Evolutionary conservation across 1,140 invertebrate genomes (phyloP), one percentile per base, ranked within the genome.

Genomic region (Pomacea maculata): DNA sequence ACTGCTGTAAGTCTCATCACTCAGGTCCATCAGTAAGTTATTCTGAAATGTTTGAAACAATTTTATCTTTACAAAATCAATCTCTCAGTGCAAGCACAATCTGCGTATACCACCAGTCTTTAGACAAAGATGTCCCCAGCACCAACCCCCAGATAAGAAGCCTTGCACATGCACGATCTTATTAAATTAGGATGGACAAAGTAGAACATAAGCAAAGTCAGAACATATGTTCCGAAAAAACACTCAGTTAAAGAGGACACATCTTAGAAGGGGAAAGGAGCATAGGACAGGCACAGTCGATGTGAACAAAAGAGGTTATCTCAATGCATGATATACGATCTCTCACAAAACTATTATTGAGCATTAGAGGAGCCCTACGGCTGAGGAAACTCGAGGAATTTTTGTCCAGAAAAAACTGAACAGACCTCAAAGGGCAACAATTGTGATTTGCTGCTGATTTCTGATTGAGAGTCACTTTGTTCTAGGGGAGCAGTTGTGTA

Each of bases 1-100:
- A 64, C 54, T 57, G n/a, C 45, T 55, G 25, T 81, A 76, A 19
- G 74, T 81, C 45, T 81, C 80, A n/a, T 76, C 74, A 70, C 52
- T 29, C 45, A 81, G 54, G 45, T 76, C 74, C 80, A 81, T 81
- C 5, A 68, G 25, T 29, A 76, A 75, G 21, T 65, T 55, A 76
- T 12, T 15, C 75, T 76, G 67, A 12, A 70, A 34, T 70, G 21
- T 25, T 34, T 12, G 29, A n/a, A 70, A 70, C 67, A 25, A 17
- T 4, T 1, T 4, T 14, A 11, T n/a, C 29, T n/a, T 70, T 34
- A 11, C 67, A 70, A 12, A 8, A 70, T 6, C 10, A n/a, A 9
- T n/a, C 67, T 70, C 12, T 19, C 3, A 25, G 21, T 34, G n/a
- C 67, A 25, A n/a, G n/a, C 11, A 11, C 67, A 68, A 34, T 34